phyloP scores from a whole-genome alignment of 2,797 vertebrate genomes.

The Numenius phaeopus region DNA sequence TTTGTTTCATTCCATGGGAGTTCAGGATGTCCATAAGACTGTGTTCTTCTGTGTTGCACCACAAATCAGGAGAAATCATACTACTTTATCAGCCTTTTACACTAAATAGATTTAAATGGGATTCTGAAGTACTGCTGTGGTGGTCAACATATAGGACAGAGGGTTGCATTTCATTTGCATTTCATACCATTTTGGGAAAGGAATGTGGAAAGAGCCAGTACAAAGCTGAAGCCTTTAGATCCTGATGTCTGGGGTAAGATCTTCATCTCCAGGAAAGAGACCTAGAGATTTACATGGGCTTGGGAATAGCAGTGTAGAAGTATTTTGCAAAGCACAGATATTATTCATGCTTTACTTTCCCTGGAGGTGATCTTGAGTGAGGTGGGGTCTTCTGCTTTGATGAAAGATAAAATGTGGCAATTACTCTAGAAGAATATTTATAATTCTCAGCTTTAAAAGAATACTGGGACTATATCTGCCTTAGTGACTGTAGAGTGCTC shows the following conservation, averaged over 20 bases:
- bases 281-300: background rate
- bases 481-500: background rate
- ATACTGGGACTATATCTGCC: background rate
- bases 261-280: background rate
- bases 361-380: fast-evolving
- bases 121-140: background rate
- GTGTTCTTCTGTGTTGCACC: background rate
- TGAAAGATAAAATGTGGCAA: fast-evolving
- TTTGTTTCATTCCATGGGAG: background rate
- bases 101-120: background rate
- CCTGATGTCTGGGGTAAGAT: background rate
- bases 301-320: background rate
- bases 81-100: background rate
- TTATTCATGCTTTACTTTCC: background rate
- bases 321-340: background rate
- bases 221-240: background rate
- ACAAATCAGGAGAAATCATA: background rate
- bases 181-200: background rate
- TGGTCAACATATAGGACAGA: fast-evolving
- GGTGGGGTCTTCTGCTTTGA: background rate
- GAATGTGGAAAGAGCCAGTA: background rate
- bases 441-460: background rate
- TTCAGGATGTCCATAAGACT: background rate
- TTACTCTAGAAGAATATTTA: background rate
- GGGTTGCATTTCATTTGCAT: background rate